Percentiles rank a stretch among this genome's conserved stretches.
Evolutionary conservation across 2,113 vertebrate genomes (phyloP).

Genomic region (Psilopsiagon aymara): DNA sequence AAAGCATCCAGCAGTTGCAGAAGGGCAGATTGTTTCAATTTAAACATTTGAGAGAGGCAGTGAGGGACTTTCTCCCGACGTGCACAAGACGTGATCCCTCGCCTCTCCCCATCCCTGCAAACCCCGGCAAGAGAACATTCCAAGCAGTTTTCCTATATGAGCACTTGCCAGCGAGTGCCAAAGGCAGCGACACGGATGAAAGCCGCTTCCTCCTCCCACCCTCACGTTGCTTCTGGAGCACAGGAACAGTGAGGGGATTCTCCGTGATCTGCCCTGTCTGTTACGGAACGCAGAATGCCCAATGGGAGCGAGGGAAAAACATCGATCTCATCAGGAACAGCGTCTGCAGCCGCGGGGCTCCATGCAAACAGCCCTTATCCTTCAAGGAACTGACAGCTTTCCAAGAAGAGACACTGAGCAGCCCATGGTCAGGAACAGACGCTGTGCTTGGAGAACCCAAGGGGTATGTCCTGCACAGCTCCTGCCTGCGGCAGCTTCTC

Average conservation of each 20-base stretch:
- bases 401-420: not conserved
- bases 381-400: not conserved
- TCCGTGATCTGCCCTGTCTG: not conserved
- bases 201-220: not conserved
- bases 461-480: not conserved
- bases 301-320: not conserved
- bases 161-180: not conserved
- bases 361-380: not conserved
- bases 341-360: fast-evolving
- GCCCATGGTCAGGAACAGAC: not conserved
- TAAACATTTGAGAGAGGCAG: not conserved
- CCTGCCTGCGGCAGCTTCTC: not conserved
- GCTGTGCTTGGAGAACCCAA: fast-evolving
- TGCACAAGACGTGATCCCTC: not conserved
- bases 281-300: not conserved
- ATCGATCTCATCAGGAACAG: not conserved
- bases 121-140: conserved; percentile 26
- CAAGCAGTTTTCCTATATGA: not conserved
- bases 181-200: not conserved
- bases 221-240: fast-evolving
- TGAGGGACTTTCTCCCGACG: not conserved
- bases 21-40: conserved; percentile 54
- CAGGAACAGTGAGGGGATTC: not conserved
- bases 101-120: not conserved
- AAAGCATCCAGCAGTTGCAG: conserved; percentile 43